Evolutionary conservation across 1,140 invertebrate genomes (phyloP).

Genomic region (Sarcophaga peregrina): DNA sequence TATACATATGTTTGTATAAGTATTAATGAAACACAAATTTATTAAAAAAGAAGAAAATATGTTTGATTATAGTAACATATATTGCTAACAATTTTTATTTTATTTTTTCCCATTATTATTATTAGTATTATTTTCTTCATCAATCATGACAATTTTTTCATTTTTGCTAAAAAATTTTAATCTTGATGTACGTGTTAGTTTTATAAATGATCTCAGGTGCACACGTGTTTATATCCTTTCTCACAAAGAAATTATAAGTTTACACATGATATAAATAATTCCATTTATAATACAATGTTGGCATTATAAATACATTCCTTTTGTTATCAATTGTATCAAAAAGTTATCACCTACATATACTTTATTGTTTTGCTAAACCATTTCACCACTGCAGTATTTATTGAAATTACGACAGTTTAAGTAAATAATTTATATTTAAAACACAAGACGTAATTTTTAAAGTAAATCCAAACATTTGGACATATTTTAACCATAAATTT

Average conservation of each 20-base stretch:
- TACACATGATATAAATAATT: too few species aligned
- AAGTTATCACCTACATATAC: too few species aligned
- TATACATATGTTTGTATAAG: background rate
- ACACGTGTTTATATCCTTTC: background rate
- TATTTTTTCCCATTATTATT: too few species aligned
- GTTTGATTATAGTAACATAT: background rate
- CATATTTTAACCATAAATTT: background rate
- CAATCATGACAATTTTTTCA: background rate
- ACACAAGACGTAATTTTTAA: background rate
- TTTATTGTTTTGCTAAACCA: too few species aligned
- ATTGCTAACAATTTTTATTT: background rate
- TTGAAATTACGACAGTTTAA: background rate
- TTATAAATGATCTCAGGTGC: slow-evolving; percentile 12
- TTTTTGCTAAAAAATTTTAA: background rate
- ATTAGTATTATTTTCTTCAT: background rate
- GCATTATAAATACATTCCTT: slow-evolving; percentile 1
- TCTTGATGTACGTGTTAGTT: background rate
- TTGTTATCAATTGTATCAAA: background rate
- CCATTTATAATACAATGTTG: background rate
- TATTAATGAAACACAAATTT: background rate
- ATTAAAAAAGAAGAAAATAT: background rate
- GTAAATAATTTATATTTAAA: too few species aligned
- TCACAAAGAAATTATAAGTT: background rate
- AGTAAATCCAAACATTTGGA: background rate
- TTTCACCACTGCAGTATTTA: slow-evolving; percentile 10